A percentile compares a stretch with the other conserved stretches of the same genome.
These are phyloP conservation scores for Rhineura floridana DNA, from an alignment of 2,113 vertebrate genomes.

Conservation along the genomic window DNA sequence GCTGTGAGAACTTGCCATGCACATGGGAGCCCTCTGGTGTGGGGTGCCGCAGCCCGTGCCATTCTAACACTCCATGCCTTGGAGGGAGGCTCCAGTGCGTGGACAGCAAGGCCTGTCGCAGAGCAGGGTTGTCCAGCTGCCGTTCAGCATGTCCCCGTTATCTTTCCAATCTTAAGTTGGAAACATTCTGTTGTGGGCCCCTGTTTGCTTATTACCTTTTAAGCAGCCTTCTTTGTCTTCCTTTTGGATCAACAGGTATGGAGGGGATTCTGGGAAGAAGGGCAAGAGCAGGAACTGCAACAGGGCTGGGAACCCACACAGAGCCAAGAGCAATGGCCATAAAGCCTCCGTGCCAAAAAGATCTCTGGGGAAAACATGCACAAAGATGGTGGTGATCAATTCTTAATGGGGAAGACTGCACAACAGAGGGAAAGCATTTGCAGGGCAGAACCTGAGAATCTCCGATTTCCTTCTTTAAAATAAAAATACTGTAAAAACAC, in stretches of 20 bases:
- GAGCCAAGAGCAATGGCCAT: constrained; percentile 81
- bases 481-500: too few species aligned
- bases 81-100: too few species aligned
- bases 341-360: constrained; percentile 83
- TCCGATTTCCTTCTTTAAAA: not conserved
- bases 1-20: too few species aligned
- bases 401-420: too few species aligned
- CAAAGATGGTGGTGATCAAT: not conserved
- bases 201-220: constrained; percentile 69
- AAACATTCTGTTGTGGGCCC: too few species aligned
- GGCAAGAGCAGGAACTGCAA: constrained; percentile 75
- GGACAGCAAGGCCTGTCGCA: not conserved
- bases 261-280: constrained; percentile 76
- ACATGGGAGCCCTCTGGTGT: not conserved
- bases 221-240: constrained; percentile 75
- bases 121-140: too few species aligned
- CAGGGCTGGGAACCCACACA: constrained; percentile 73
- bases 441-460: not conserved
- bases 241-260: constrained; percentile 79
- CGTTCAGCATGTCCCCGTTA: too few species aligned
- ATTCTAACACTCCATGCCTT: too few species aligned
- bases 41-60: too few species aligned
- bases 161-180: too few species aligned
- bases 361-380: constrained; percentile 65
- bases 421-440: not conserved